phyloP scores from a whole-genome alignment of 2,797 vertebrate species.

The Gila robusta region DNA sequence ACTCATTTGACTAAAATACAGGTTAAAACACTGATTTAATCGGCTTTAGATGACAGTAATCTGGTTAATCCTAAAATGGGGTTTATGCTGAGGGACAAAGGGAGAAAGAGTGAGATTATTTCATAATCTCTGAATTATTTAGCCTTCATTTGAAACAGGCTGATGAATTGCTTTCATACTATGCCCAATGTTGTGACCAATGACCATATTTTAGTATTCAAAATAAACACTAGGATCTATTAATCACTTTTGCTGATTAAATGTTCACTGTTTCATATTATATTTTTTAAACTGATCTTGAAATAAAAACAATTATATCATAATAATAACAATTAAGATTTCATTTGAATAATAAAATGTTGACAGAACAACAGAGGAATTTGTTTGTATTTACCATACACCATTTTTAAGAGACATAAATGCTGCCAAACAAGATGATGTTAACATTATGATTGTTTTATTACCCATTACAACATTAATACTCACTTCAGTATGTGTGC shows the following conservation, averaged over 20 bases:
- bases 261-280: not conserved
- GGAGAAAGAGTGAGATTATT: constrained; percentile 67
- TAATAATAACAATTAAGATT: not conserved
- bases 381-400: not conserved
- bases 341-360: not conserved
- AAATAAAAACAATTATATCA: not conserved
- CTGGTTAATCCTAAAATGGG: constrained; percentile 67
- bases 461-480: not conserved
- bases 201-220: constrained; percentile 2
- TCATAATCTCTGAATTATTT: constrained; percentile 68
- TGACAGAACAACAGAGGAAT: not conserved
- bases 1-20: constrained; percentile 45
- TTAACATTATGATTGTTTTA: not conserved
- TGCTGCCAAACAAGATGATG: not conserved
- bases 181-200: constrained; percentile 14
- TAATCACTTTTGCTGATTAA: not conserved
- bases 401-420: not conserved
- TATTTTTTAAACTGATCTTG: not conserved
- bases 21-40: constrained; percentile 64
- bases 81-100: constrained; percentile 68
- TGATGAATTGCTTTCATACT: constrained; percentile 25
- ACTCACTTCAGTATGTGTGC: not conserved
- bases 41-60: constrained; percentile 69
- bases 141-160: constrained; percentile 40
- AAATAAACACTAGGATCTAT: not conserved